Evolutionary conservation across 2,113 vertebrate genomes (phyloP).

Genomic region (Myotis brandtii): DNA sequence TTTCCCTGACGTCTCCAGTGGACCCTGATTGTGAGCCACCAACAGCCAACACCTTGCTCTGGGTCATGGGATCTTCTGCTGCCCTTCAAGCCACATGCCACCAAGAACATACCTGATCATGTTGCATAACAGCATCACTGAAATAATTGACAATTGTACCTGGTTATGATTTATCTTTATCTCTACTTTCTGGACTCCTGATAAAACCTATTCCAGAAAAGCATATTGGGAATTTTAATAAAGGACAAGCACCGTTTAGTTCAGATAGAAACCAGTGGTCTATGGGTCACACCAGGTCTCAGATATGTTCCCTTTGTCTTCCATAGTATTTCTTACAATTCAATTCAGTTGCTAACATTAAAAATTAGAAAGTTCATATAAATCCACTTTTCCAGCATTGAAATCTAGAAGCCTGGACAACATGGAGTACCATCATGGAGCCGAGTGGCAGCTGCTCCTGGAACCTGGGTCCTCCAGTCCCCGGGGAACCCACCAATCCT

Average conservation of each 20-base stretch:
- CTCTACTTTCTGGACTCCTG: neutral
- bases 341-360: neutral
- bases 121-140: neutral
- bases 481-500: rapidly evolving
- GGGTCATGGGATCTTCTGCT: rapidly evolving
- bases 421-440: neutral
- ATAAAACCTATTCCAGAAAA: neutral
- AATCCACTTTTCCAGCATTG: neutral
- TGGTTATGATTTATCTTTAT: neutral
- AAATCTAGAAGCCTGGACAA: neutral
- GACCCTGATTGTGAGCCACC: neutral
- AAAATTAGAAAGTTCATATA: neutral
- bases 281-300: neutral
- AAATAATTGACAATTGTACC: neutral
- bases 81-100: neutral
- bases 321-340: neutral
- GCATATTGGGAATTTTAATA: neutral
- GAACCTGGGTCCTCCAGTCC: rapidly evolving
- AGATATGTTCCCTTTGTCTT: rapidly evolving
- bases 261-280: neutral
- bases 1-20: neutral
- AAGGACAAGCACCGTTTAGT: neutral
- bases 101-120: rapidly evolving
- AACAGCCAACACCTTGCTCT: rapidly evolving
- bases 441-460: rapidly evolving